phyloP scores from a whole-genome alignment of 2,113 vertebrate genomes.

The Cyphomyrus plagiostoma region DNA sequence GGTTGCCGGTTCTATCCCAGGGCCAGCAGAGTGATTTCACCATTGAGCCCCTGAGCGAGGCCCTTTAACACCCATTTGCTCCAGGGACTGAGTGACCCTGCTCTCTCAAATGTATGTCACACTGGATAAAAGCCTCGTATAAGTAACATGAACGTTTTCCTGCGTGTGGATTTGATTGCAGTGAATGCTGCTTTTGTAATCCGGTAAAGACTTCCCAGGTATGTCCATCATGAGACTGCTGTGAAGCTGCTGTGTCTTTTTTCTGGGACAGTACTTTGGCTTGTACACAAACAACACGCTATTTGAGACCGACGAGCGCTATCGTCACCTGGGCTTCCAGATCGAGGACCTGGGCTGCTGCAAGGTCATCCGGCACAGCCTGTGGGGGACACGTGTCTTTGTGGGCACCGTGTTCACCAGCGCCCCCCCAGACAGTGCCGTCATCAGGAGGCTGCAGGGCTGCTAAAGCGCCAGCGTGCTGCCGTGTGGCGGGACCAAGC shows the following conservation, averaged over 20 bases:
- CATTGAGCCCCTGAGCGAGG: neutral
- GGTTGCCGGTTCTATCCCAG: neutral
- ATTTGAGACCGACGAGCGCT: slow-evolving; percentile 89
- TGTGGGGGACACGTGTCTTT: slow-evolving; percentile 83
- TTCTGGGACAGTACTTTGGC: slow-evolving; percentile 75
- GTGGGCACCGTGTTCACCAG: slow-evolving; percentile 90
- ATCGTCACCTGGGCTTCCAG: slow-evolving; percentile 77
- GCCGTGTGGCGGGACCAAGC: neutral
- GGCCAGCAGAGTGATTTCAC: neutral
- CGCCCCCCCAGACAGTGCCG: slow-evolving; percentile 65
- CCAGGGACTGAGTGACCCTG: neutral
- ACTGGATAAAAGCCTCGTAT: neutral
- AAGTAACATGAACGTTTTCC: neutral
- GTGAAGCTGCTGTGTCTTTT: neutral
- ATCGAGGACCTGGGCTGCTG: slow-evolving; percentile 94
- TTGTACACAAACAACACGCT: slow-evolving; percentile 84
- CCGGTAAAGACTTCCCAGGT: neutral
- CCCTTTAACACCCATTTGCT: neutral
- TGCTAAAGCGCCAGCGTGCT: slow-evolving; percentile 25
- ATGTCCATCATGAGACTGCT: neutral
- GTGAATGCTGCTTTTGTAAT: neutral
- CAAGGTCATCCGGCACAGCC: slow-evolving; percentile 79
- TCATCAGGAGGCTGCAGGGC: slow-evolving; percentile 76
- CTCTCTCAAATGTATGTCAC: neutral
- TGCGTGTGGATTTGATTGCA: neutral